Conservation (phyloP, 2,113 vertebrate species). For the Columba livia region DNA sequence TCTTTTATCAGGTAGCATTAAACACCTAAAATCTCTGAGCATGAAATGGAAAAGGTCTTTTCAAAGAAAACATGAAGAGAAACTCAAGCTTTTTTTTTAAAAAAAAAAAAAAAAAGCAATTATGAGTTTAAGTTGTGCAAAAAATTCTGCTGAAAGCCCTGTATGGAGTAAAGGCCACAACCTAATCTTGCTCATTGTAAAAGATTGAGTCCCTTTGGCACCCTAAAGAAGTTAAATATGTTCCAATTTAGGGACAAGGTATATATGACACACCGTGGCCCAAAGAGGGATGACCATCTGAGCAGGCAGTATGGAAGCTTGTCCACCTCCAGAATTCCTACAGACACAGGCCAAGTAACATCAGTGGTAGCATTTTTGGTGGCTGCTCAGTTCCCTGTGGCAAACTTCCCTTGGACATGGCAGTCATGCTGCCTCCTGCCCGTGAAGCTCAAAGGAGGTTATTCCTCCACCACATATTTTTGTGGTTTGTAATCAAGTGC, state of each 20-base stretch:
- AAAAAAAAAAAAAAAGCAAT: neutral
- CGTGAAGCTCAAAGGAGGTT: neutral
- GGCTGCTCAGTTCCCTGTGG: neutral
- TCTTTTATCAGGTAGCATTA: constrained; percentile 43
- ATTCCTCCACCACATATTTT: neutral
- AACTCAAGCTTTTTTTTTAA: neutral
- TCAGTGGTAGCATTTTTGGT: neutral
- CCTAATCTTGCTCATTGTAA: neutral
- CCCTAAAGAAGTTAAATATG: neutral
- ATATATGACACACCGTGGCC: neutral
- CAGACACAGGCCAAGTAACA: neutral
- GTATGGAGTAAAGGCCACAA: neutral
- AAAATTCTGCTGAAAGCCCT: neutral
- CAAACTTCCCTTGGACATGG: neutral
- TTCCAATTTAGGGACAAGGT: neutral
- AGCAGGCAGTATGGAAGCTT: neutral
- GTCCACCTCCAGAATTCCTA: neutral
- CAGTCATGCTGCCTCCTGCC: neutral
- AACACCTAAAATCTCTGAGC: neutral
- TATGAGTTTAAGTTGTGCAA: neutral
- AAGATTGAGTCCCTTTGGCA: neutral
- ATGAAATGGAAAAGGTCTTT: neutral
- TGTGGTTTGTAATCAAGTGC: neutral
- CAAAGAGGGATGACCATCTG: neutral
- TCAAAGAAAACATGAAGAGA: neutral